These are phyloP conservation scores for Cyprinella venusta DNA, from an alignment of 2,797 vertebrate species.

Conservation along the genomic window DNA sequence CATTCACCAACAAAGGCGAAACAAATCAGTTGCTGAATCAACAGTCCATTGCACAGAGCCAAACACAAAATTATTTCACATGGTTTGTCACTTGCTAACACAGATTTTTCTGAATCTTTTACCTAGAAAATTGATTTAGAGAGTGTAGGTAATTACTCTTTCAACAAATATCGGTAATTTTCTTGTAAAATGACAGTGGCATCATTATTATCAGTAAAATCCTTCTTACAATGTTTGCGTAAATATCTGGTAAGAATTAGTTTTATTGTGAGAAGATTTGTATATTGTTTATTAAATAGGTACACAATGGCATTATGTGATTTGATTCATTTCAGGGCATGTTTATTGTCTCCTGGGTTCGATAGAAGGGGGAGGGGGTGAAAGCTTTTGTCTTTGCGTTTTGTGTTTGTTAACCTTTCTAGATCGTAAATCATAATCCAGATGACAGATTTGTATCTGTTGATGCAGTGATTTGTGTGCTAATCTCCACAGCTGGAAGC, in stretches of 20 bases:
- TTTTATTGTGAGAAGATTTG: background rate
- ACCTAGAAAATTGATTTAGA: background rate
- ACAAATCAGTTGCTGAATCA: conserved; percentile 24
- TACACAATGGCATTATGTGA: background rate
- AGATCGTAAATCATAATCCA: conserved; percentile 28
- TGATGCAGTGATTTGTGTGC: conserved; percentile 18
- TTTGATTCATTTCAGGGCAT: background rate
- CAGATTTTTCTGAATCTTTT: background rate
- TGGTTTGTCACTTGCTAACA: background rate
- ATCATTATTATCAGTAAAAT: background rate
- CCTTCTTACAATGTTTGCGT: background rate
- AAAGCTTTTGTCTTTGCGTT: conserved; percentile 25
- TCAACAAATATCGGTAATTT: background rate
- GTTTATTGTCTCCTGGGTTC: conserved; percentile 7
- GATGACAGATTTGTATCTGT: conserved; percentile 47
- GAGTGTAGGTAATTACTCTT: background rate
- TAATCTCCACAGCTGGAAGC: conserved; percentile 40
- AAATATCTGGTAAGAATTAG: background rate
- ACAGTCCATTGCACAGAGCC: background rate
- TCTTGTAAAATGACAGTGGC: background rate
- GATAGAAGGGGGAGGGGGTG: background rate
- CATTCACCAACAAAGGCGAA: conserved; percentile 16
- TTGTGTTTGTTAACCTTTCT: conserved; percentile 30
- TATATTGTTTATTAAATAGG: background rate
- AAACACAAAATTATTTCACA: background rate